A percentile compares a stretch with the other conserved stretches of the same genome.
Evolutionary conservation across 2,888 invertebrate species (phyloP).

Genomic region (Cosmia pyralina): DNA sequence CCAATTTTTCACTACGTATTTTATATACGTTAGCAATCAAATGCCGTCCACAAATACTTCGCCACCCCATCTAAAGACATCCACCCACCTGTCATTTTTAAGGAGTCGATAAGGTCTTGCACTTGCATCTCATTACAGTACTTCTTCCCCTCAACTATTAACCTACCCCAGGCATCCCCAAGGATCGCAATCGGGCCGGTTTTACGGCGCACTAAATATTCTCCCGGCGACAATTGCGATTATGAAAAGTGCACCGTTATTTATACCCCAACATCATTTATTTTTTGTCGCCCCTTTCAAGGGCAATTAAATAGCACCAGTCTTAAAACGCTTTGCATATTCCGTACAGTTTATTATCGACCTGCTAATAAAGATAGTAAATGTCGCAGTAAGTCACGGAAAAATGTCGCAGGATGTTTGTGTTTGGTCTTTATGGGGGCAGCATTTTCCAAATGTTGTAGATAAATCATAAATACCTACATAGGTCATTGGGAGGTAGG

Average conservation of each 20-base stretch:
- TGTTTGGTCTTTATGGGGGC: slow-evolving; percentile 56
- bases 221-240: slow-evolving; percentile 90
- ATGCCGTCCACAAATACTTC: background rate
- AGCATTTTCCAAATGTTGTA: slow-evolving; percentile 41
- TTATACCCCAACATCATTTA: slow-evolving; percentile 86
- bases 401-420: slow-evolving; percentile 65
- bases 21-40: background rate
- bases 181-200: slow-evolving; percentile 80
- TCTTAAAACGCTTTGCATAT: slow-evolving; percentile 89
- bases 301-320: slow-evolving; percentile 90
- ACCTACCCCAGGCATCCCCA: slow-evolving; percentile 72
- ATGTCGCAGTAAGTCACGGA: slow-evolving; percentile 76
- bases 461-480: slow-evolving; percentile 32
- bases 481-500: slow-evolving; percentile 29
- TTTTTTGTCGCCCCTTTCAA: slow-evolving; percentile 90
- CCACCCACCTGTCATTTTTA: slow-evolving; percentile 59
- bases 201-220: slow-evolving; percentile 90
- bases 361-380: slow-evolving; percentile 86
- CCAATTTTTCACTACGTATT: too few relatives aligned
- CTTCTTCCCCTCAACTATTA: slow-evolving; percentile 80
- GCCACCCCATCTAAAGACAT: slow-evolving; percentile 45
- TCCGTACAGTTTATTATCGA: slow-evolving; percentile 82
- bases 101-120: slow-evolving; percentile 60
- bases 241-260: slow-evolving; percentile 91
- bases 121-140: slow-evolving; percentile 70